Evolutionary conservation across 2,797 vertebrate species (phyloP).

Genomic region (Percopsis omiscomaycus): DNA sequence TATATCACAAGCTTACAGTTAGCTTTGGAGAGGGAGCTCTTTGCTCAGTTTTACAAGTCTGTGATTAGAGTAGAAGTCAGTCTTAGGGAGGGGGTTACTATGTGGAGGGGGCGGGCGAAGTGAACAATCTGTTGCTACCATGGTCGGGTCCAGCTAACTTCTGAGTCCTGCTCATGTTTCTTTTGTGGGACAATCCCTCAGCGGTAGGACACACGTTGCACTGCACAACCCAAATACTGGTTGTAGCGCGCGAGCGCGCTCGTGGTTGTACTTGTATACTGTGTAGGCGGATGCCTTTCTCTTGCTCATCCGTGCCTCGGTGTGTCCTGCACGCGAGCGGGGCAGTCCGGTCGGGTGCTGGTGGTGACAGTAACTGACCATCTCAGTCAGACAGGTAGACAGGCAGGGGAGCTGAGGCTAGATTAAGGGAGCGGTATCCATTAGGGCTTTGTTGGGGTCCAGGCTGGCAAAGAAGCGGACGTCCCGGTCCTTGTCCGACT

Average conservation of each 20-base stretch:
- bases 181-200: not conserved
- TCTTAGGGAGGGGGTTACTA: constrained; percentile 35
- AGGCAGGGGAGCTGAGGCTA: constrained; percentile 64
- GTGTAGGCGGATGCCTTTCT: constrained; percentile 37
- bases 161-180: constrained; percentile 67
- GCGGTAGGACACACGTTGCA: too few species aligned
- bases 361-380: constrained; percentile 61
- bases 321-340: constrained; percentile 54
- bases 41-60: constrained; percentile 56
- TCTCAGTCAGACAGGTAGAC: constrained; percentile 51
- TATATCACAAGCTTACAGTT: constrained; percentile 70
- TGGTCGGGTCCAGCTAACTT: constrained; percentile 40
- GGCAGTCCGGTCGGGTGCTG: constrained; percentile 65
- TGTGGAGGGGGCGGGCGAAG: constrained; percentile 44
- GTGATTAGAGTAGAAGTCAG: constrained; percentile 27
- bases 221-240: constrained; percentile 40
- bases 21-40: constrained; percentile 71
- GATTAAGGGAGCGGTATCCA: constrained; percentile 78
- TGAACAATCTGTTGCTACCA: constrained; percentile 39
- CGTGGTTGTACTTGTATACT: constrained; percentile 3
- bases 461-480: constrained; percentile 88
- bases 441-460: constrained; percentile 78
- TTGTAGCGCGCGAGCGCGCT: constrained; percentile 38
- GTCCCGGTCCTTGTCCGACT: constrained; percentile 87
- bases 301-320: constrained; percentile 30